Evolutionary conservation across 2,888 invertebrate genomes (phyloP).

Genomic region (Diadromus collaris): DNA sequence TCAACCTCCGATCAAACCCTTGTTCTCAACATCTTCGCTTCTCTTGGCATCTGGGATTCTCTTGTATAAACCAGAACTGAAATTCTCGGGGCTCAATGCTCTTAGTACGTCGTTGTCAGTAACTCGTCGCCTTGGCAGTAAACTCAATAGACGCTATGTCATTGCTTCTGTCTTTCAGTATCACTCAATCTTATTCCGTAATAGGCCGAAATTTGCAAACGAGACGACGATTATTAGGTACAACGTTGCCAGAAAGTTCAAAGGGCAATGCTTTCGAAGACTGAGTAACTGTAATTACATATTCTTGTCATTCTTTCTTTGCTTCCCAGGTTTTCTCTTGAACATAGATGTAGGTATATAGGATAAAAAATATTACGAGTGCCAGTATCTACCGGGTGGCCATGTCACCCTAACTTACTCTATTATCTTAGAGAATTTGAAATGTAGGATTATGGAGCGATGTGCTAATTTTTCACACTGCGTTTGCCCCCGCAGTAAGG

Average conservation of each 20-base stretch:
- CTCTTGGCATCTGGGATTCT: constrained; percentile 3
- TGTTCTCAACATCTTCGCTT: constrained; percentile 8
- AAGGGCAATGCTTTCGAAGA: not conserved
- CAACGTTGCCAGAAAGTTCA: too few relatives aligned
- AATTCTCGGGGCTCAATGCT: constrained; percentile 1
- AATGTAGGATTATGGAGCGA: too few relatives aligned
- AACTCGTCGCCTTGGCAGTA: constrained; percentile 28
- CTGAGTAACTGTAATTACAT: constrained; percentile 3
- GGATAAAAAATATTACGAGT: too few relatives aligned
- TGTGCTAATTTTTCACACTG: not conserved
- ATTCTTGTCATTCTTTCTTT: not conserved
- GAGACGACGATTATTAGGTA: constrained; percentile 8
- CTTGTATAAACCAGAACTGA: constrained; percentile 8
- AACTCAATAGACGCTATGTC: not conserved
- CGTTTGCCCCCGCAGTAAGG: not conserved
- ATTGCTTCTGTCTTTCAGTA: not conserved
- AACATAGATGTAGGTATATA: too few relatives aligned
- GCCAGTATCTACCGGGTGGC: too few relatives aligned
- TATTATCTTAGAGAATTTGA: not conserved
- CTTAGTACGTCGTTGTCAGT: constrained; percentile 6
- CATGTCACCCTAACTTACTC: too few relatives aligned
- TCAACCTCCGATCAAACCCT: constrained; percentile 11
- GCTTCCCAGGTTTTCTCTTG: not conserved
- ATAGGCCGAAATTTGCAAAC: constrained; percentile 32
- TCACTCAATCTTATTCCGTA: constrained; percentile 32